Base-by-base conservation (phyloP, 2,113 vertebrate genomes). In the Mionectes macconnelli region DNA sequence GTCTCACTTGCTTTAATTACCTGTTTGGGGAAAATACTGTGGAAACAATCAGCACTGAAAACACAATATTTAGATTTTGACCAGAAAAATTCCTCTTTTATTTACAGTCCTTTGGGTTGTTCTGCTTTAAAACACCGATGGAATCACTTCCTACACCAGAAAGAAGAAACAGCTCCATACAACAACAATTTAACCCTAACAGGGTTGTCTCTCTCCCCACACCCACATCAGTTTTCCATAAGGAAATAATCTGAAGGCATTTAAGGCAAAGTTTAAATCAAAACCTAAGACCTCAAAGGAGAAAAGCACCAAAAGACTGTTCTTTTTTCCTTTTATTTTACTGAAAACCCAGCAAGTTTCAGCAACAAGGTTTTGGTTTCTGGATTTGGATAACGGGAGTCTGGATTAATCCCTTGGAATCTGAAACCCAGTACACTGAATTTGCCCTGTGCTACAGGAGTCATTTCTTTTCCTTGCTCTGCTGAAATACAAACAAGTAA, bases 341-440 rank as follows among this genome's bases (percentile, higher is more conserved):
- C 30, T 35, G 31, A 68, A 93, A 31, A 47, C 2, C 4, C n/a
- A 47, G 8, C 6, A 50, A 53, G 12, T 37, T 89, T 67, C 28
- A 78, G 8, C 83, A 72, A 11, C 11, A 33, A 30, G 1, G 18
- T 10, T 50, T 67, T 8, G 8, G 0, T 1, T 55, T 93, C 9
- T 77, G 22, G 10, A n/a, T 31, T 3, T 47, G 17, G 19, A 21
- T 53, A 47, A 57, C 0, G 0, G 57, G 22, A 49, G 18, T 5
- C 21, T 63, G 56, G 22, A 64, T 87, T 50, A 52, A 85, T 19
- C 85, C n/a, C 42, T 24, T 30, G 8, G 37, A 77, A 84, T 40
- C 10, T 21, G 14, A 76, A 83, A 44, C 12, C 16, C 24, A 14
- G 24, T 22, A 63, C 42, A 81, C 37, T 83, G 47, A 79, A 85